Base-by-base conservation (phyloP, 2,888 invertebrate species). In the Pristionchus fissidentatus region DNA sequence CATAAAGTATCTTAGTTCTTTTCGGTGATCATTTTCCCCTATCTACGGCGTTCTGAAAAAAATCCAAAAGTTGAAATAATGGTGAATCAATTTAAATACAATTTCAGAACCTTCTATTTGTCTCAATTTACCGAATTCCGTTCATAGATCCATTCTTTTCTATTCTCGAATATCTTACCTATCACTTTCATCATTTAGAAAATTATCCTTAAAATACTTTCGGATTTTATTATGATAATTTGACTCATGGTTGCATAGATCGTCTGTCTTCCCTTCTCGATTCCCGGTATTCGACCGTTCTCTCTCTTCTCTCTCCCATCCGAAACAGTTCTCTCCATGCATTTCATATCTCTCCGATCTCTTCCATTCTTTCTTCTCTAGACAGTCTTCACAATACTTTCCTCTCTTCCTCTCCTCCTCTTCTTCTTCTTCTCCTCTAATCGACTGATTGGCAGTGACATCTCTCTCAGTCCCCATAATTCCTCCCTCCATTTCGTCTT, bases 311-410 rank as follows among this genome's bases (percentile, higher is more conserved):
- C 75, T 29, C 66, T 38, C 77, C 19, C 52, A 32, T 35, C 52
- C 22, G 77, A 52, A 49, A 55, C 77, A 32, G 52, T 77, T 49
- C 49, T 49, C 46, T 55, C 41, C 77, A 77, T 77, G 15, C 52
- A 13, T 52, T 32, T 19, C 52, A 13, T 52, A 13, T 52, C 52
- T 52, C 19, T 19, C 15, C 15, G 13, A 13, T 13, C 52, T 19
- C 52, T 52, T 13, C 19, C 52, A 52, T 52, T 19, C 52, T 15
- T 19, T 19, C 52, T 19, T 19, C 52, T 52, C 52, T 52, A 13
- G 15, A 19, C 15, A 15, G 15, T 13, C 52, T 19, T 19, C 19
- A 19, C 19, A 13, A 52, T 19, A 13, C 52, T 15, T 19, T 19
- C 52, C 52, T 19, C 52, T 19, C 19, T 52, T 52, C 52, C 19